Conservation (phyloP, 2,797 vertebrate genomes). For the Darevskia mixta region DNA sequence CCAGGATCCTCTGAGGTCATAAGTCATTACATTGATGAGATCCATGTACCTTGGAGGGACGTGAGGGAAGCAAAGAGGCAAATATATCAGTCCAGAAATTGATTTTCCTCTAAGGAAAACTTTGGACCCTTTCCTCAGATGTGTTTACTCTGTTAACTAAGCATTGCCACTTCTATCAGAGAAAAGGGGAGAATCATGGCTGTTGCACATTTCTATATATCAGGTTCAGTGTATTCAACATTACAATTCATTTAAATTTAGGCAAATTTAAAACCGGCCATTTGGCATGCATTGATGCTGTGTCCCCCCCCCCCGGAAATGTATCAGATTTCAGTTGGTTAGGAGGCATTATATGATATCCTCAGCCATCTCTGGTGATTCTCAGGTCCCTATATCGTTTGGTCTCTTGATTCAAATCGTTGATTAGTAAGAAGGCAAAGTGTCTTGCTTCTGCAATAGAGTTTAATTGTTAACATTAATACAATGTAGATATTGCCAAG, state of each 20-base stretch:
- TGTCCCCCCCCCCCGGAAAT: background rate
- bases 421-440: background rate
- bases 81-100: background rate
- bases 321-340: background rate
- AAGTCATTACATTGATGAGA: constrained; percentile 86
- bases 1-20: constrained; percentile 84
- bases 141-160: background rate
- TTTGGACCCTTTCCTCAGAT: background rate
- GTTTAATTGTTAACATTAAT: background rate
- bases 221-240: no score
- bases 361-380: background rate
- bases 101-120: background rate
- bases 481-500: background rate
- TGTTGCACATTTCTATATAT: background rate
- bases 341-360: background rate
- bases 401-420: background rate
- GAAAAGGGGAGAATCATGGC: no score
- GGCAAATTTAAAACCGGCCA: background rate
- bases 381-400: background rate
- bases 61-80: background rate
- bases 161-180: no score
- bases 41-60: constrained; percentile 76
- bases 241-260: background rate
- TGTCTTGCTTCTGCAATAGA: background rate
- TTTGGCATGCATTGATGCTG: background rate